Evolutionary conservation across 2,888 invertebrate species (phyloP).

Genomic region (Eubasilissa splendida): DNA sequence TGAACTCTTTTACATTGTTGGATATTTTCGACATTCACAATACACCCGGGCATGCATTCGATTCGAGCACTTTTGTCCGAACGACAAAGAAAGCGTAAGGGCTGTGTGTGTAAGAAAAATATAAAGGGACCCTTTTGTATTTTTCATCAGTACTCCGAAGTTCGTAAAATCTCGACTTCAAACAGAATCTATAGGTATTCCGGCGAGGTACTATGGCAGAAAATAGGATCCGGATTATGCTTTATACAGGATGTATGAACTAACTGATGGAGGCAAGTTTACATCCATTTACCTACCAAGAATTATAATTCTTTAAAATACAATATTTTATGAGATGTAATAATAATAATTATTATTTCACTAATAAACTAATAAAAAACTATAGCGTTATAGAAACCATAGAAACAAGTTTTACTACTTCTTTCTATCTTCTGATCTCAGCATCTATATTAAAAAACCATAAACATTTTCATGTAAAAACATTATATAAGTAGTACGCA

Average conservation of each 20-base stretch:
- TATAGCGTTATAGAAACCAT: no score
- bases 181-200: constrained; percentile 44
- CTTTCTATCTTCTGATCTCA: no score
- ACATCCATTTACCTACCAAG: no score
- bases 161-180: constrained; percentile 51
- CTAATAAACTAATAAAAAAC: no score
- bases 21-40: constrained; percentile 15
- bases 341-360: no score
- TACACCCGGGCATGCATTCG: constrained; percentile 34
- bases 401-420: no score
- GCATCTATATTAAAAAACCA: no score
- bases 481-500: no score
- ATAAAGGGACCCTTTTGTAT: constrained; percentile 47
- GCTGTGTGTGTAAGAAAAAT: constrained; percentile 36
- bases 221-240: constrained; percentile 40
- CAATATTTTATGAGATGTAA: no score
- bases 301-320: no score
- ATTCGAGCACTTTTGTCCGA: constrained; percentile 45
- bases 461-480: no score
- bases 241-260: constrained; percentile 14
- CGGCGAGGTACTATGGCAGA: constrained; percentile 39
- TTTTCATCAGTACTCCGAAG: constrained; percentile 44
- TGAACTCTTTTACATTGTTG: constrained; percentile 30
- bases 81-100: constrained; percentile 38
- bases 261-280: neutral